Base-by-base conservation (phyloP, 2,113 vertebrate species). In the Rhegmatorhina hoffmannsi region DNA sequence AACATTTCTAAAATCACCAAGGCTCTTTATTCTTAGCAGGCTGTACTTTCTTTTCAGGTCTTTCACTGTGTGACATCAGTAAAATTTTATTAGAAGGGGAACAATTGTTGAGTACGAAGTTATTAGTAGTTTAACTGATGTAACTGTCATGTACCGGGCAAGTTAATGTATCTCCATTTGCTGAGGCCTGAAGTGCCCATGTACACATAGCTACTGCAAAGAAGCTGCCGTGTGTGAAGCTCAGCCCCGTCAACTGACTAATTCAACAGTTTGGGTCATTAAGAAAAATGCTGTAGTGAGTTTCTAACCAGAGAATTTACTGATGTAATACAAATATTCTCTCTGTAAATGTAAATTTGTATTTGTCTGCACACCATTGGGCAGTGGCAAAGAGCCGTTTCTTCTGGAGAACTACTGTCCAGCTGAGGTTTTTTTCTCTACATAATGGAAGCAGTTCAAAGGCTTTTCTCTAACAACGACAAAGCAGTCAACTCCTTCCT, bases 211-310 rank as follows among this genome's bases (percentile, higher is more conserved):
- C 18, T 66, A 19, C 25, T 25, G n/a, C 34, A 63, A 62, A 74
- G 59, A 68, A 74, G 28, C 50, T 73, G 58, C 36, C 25, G 6
- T 21, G 8, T 2, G 0, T 64, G 56, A 60, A 82, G 26, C 40
- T 79, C 29, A 56, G 66, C 56, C n/a, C 53, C 25, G 36, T 47
- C 20, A 75, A 40, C 16, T 17, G 33, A 78, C 47, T 17, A 29
- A 64, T 64, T 87, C 66, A 44, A 52, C 14, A 33, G 49, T 63
- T 81, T 58, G 44, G 26, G 18, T 81, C 9, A 50, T 70, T 83
- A 0, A 0, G n/a, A 47, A 77, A 59, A 47, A 81, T 20, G 3
- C 20, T 56, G 24, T 12, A 13, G 7, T 7, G 4, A 12, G 34
- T 53, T 95, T 85, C 53, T 70, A 28, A n/a, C 78, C 28, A 28